phyloP scores from a whole-genome alignment of 2,113 vertebrate species.

The Synodontis membranacea region DNA sequence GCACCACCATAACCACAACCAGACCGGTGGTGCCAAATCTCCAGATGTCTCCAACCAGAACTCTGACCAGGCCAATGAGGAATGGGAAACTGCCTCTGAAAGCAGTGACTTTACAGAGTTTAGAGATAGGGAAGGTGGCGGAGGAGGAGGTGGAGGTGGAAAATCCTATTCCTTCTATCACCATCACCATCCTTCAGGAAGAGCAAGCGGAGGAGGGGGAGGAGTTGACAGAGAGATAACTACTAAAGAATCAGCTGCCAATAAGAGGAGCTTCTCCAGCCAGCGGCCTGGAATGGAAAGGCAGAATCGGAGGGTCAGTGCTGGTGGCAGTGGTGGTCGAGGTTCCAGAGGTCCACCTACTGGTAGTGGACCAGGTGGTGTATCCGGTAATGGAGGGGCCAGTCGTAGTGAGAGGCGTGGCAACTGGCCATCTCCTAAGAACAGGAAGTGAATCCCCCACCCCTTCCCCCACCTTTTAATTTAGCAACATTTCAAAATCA shows the following conservation, averaged over 20 bases:
- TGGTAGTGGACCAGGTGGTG: slow-evolving; percentile 62
- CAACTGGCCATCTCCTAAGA: slow-evolving; percentile 90
- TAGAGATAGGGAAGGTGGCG: slow-evolving; percentile 74
- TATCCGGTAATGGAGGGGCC: slow-evolving; percentile 69
- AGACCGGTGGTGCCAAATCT: slow-evolving; percentile 82
- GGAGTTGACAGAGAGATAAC: slow-evolving; percentile 72
- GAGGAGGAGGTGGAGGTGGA: slow-evolving; percentile 54
- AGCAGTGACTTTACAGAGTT: slow-evolving; percentile 93
- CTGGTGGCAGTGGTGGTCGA: slow-evolving; percentile 71
- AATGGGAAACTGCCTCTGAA: slow-evolving; percentile 92
- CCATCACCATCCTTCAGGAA: slow-evolving; percentile 62
- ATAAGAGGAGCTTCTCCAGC: slow-evolving; percentile 90
- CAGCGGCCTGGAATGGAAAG: slow-evolving; percentile 90
- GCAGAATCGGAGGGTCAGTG: slow-evolving; percentile 81
- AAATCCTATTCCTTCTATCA: slow-evolving; percentile 69
- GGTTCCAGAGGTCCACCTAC: slow-evolving; percentile 71
- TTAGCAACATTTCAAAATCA: slow-evolving; percentile 64
- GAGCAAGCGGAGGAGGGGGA: slow-evolving; percentile 62
- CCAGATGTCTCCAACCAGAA: slow-evolving; percentile 92
- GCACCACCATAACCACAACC: slow-evolving; percentile 72
- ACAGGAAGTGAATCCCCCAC: slow-evolving; percentile 75
- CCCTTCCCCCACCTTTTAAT: slow-evolving; percentile 38
- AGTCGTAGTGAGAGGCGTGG: slow-evolving; percentile 77
- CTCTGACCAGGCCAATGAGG: slow-evolving; percentile 92
- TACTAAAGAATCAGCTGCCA: slow-evolving; percentile 72